Conservation (phyloP, 2,888 invertebrate genomes). For the Rhorus exstirpatorius region DNA sequence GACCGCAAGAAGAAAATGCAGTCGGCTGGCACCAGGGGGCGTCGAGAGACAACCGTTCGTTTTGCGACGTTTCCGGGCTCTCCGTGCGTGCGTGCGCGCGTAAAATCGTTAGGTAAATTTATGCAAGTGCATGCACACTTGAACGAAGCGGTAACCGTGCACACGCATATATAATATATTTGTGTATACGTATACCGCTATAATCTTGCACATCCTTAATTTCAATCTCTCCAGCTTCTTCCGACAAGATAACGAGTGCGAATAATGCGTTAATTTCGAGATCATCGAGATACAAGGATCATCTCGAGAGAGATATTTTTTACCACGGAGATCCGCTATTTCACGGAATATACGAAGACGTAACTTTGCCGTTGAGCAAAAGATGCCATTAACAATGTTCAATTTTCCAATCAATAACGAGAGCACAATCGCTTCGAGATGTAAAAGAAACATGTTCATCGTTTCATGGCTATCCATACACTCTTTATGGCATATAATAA, state of each 20-base stretch:
- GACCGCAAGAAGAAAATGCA: background rate
- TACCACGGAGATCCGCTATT: too few relatives aligned
- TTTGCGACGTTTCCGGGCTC: conserved; percentile 65
- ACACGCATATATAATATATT: conserved; percentile 29
- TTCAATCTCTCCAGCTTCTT: conserved; percentile 48
- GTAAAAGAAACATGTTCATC: too few relatives aligned
- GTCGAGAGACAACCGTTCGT: conserved; percentile 14
- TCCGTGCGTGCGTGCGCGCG: conserved; percentile 43
- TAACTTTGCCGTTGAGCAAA: background rate
- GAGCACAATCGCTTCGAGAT: too few relatives aligned
- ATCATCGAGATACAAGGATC: conserved; percentile 22
- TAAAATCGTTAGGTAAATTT: conserved; percentile 77
- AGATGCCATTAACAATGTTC: background rate
- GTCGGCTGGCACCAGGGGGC: background rate
- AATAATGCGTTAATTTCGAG: conserved; percentile 24
- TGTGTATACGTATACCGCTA: conserved; percentile 34
- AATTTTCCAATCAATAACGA: background rate
- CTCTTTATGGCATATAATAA: too few relatives aligned
- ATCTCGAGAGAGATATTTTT: background rate
- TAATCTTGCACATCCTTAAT: conserved; percentile 47
- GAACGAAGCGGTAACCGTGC: conserved; percentile 45
- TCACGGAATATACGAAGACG: too few relatives aligned
- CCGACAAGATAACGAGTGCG: conserved; percentile 46
- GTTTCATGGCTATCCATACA: too few relatives aligned
- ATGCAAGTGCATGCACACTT: conserved; percentile 69